phyloP scores from a whole-genome alignment of 2,888 invertebrate species.

The Noctua janthe region DNA sequence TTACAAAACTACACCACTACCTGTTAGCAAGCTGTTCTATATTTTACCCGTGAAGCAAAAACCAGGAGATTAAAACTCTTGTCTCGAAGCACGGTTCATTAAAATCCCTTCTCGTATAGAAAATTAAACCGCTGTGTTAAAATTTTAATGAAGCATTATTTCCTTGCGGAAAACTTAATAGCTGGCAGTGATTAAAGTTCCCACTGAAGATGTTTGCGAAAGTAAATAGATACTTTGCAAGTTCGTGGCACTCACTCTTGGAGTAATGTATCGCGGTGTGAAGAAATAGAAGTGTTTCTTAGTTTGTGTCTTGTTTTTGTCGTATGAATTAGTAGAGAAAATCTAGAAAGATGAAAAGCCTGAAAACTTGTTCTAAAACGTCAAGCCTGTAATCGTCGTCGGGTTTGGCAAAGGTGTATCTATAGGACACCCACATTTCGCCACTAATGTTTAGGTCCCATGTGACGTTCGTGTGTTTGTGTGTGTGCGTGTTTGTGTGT shows the following conservation, averaged over 20 bases:
- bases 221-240: slow-evolving; percentile 62
- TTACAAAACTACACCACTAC: slow-evolving; percentile 14
- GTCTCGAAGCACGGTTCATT: slow-evolving; percentile 78
- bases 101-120: slow-evolving; percentile 77
- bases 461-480: too few relatives aligned
- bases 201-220: slow-evolving; percentile 58
- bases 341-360: background rate
- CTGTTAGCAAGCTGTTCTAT: slow-evolving; percentile 48
- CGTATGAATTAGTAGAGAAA: background rate
- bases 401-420: background rate
- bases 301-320: background rate
- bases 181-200: slow-evolving; percentile 76
- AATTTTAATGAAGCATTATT: slow-evolving; percentile 83
- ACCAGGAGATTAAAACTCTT: slow-evolving; percentile 79
- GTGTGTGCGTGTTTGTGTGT: too few relatives aligned
- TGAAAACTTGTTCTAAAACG: background rate
- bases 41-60: slow-evolving; percentile 59
- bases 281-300: background rate
- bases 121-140: slow-evolving; percentile 78
- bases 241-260: slow-evolving; percentile 38
- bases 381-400: background rate
- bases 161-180: slow-evolving; percentile 78
- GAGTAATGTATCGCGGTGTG: slow-evolving; percentile 35
- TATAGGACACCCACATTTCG: too few relatives aligned
- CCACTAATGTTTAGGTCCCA: too few relatives aligned